phyloP scores from a whole-genome alignment of 2,113 vertebrate genomes.

The Oryctolagus cuniculus region DNA sequence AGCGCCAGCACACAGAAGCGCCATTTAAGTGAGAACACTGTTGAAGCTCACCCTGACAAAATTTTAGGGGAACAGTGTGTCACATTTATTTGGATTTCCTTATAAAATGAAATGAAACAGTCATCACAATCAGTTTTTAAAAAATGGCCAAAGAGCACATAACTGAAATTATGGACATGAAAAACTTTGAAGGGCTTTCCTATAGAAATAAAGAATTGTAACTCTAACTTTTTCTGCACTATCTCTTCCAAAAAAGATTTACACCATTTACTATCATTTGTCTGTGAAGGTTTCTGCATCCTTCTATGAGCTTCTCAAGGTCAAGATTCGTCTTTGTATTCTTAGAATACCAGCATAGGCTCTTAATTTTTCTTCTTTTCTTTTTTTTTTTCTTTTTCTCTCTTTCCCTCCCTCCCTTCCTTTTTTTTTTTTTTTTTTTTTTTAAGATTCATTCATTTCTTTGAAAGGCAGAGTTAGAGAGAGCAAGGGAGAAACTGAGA shows the following conservation, averaged over 20 bases:
- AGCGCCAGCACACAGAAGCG: neutral
- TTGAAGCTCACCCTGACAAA: neutral
- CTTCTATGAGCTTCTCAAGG: neutral
- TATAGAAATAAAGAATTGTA: neutral
- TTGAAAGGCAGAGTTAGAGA: too few relatives aligned
- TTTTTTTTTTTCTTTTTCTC: too few relatives aligned
- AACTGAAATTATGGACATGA: conserved; percentile 9
- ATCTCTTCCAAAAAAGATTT: neutral
- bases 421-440: too few relatives aligned
- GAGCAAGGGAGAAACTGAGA: too few relatives aligned
- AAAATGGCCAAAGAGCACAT: conserved; percentile 29
- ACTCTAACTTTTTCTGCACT: conserved; percentile 9
- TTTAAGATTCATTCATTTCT: too few relatives aligned
- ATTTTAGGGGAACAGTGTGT: neutral
- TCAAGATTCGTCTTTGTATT: neutral
- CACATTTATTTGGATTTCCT: conserved; percentile 43
- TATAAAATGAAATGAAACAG: conserved; percentile 2
- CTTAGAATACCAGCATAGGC: neutral
- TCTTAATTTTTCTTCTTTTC: too few relatives aligned
- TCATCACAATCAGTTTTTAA: neutral
- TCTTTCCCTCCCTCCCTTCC: too few relatives aligned
- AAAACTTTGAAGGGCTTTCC: conserved; percentile 12
- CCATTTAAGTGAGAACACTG: conserved; percentile 1
- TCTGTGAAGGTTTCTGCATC: neutral
- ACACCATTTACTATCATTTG: neutral